A percentile compares a stretch with the other conserved stretches of the same genome.
phyloP scores from a whole-genome alignment of 2,113 vertebrate species.

The Actinemys pallida region DNA sequence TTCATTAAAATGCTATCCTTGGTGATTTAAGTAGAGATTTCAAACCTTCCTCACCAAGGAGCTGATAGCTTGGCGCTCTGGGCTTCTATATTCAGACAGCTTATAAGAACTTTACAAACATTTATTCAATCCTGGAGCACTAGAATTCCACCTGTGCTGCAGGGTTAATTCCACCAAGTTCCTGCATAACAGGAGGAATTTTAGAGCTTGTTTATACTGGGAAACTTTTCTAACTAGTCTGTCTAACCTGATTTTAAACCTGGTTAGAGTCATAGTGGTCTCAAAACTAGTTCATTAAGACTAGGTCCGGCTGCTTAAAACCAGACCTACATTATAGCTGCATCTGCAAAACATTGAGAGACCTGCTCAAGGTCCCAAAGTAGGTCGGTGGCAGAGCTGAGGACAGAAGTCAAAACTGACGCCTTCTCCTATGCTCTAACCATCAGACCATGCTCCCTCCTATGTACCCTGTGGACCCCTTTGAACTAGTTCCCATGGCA shows the following conservation, averaged over 20 bases:
- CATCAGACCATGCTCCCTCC: background rate
- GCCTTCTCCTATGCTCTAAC: background rate
- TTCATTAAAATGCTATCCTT: background rate
- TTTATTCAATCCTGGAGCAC: background rate
- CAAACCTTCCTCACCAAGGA: background rate
- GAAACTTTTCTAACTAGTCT: background rate
- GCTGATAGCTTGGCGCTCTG: background rate
- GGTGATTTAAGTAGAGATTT: background rate
- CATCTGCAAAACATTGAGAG: too few species aligned
- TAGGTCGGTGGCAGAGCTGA: too few species aligned
- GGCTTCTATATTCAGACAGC: background rate
- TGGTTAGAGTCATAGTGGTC: background rate
- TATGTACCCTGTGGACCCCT: background rate
- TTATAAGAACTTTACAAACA: background rate
- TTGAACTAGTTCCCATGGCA: background rate
- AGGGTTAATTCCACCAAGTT: background rate
- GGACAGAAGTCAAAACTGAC: background rate
- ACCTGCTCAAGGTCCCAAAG: background rate
- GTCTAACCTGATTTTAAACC: background rate
- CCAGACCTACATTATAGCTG: background rate
- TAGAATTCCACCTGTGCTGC: background rate
- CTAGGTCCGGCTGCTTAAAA: background rate
- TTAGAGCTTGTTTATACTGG: background rate
- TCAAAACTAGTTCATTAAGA: background rate
- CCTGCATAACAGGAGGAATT: accelerated